Base-by-base conservation (phyloP, 1,140 invertebrate species). In the Cyclargus thomasi region DNA sequence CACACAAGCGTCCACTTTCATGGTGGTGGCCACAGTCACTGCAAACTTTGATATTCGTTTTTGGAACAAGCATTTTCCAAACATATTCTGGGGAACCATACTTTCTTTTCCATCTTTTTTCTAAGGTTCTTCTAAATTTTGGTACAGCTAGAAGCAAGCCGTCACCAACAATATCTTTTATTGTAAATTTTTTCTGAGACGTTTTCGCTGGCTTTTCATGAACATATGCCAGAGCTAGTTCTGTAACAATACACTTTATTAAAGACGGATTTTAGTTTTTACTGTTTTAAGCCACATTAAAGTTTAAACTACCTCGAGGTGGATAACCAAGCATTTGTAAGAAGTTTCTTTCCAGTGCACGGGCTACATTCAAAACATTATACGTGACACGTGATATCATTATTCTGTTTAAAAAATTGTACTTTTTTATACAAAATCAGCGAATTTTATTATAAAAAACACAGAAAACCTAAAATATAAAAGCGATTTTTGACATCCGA, bases 91-190 rank as follows among this genome's bases (percentile, higher is more conserved):
- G 92, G 62, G 76, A 74, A 7, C 95, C 95, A 86, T 93, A 97
- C 90, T 94, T 96, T 67, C 95, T 91, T 59, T 92, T 94, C 72
- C 91, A 81, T 68, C 96, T 91, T 84, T 91, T 95, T 79, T 97
- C 96, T 39, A 96, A 67, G 1, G 94, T 93, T 74, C 95, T 90
- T 79, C 97, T 91, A 64, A 92, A 92, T 78, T 95, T 96, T 0
- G 97, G 97, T 1, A 96, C 96, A 68, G 94, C 97, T 92, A 94
- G 95, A 17, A 97, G 76, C 80, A 97, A 92, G n/a, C 94, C 95
- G 92, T 96, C 92, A 4, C 92, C 93, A 17, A 95, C 79, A 14
- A 95, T 83, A 69, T 95, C 92, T 76, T 93, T 93, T 3, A 95
- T 62, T 22, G 90, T 91, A 75, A 88, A 86, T 23, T 82, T 77